phyloP scores from a whole-genome alignment of 2,113 vertebrate species.

The Psittacus erithacus region DNA sequence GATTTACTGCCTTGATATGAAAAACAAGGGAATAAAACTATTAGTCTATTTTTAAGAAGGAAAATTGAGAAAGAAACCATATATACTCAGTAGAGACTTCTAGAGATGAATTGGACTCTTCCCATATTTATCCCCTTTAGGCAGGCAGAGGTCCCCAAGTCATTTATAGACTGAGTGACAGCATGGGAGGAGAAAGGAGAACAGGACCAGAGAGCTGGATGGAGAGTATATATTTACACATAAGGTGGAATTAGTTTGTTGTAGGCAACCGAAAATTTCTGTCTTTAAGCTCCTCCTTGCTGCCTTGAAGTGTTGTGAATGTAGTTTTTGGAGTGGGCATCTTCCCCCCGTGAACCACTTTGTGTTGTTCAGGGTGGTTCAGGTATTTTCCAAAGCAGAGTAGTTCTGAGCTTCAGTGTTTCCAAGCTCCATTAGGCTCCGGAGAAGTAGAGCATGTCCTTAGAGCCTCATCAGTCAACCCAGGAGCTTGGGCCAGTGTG shows the following conservation, averaged over 20 bases:
- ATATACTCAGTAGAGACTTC: not conserved
- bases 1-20: not conserved
- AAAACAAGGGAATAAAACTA: not conserved
- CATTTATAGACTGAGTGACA: not conserved
- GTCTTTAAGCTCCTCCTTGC: not conserved
- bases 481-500: not conserved
- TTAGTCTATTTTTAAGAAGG: not conserved
- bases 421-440: not conserved
- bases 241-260: not conserved
- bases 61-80: not conserved
- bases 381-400: not conserved
- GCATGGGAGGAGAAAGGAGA: not conserved
- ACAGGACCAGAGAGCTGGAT: not conserved
- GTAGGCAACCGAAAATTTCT: not conserved
- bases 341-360: not conserved
- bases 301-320: not conserved
- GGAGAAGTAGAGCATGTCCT: not conserved
- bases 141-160: not conserved
- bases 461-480: not conserved
- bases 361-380: not conserved
- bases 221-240: not conserved
- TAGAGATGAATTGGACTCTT: not conserved
- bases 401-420: not conserved
- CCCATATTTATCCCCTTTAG: not conserved
- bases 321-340: not conserved